Conservation (phyloP, 2,888 invertebrate species). For the Macrostomum cliftonense region DNA sequence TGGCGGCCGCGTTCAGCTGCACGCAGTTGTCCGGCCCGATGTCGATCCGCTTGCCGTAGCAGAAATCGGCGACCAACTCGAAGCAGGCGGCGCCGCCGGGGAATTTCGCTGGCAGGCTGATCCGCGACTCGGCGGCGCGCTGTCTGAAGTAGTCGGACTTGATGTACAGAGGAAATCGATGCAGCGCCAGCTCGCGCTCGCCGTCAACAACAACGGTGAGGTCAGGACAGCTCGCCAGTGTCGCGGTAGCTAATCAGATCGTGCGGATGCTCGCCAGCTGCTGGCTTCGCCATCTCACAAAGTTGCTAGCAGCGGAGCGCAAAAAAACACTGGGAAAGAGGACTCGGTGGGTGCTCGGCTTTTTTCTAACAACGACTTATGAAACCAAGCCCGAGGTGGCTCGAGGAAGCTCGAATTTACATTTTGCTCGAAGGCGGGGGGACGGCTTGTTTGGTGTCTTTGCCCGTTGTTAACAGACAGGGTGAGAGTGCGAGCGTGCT, state of each 20-base stretch:
- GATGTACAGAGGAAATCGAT: slow-evolving; percentile 33
- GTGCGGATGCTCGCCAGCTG: no score
- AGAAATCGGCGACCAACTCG: slow-evolving; percentile 30
- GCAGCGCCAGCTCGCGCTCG: slow-evolving; percentile 23
- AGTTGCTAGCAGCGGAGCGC: no score
- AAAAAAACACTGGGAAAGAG: no score
- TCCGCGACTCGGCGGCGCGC: neutral
- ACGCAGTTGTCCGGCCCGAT: slow-evolving; percentile 25
- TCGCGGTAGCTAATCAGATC: slow-evolving; percentile 4
- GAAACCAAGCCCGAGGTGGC: no score
- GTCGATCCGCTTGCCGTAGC: slow-evolving; percentile 28
- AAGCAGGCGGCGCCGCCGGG: slow-evolving; percentile 32
- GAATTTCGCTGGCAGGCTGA: slow-evolving; percentile 21
- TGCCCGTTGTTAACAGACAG: no score
- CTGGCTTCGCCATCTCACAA: no score
- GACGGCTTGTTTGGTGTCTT: no score
- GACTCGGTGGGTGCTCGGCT: no score
- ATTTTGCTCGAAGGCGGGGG: no score
- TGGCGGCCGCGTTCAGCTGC: slow-evolving; percentile 14
- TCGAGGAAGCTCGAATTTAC: no score
- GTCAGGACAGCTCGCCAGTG: slow-evolving; percentile 32
- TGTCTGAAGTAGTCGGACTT: slow-evolving; percentile 20
- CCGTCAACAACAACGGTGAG: slow-evolving; percentile 26
- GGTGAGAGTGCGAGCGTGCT: no score
- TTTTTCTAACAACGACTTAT: no score